Evolutionary conservation across 2,797 vertebrate species (phyloP).

Genomic region (Myotis vivesi): DNA sequence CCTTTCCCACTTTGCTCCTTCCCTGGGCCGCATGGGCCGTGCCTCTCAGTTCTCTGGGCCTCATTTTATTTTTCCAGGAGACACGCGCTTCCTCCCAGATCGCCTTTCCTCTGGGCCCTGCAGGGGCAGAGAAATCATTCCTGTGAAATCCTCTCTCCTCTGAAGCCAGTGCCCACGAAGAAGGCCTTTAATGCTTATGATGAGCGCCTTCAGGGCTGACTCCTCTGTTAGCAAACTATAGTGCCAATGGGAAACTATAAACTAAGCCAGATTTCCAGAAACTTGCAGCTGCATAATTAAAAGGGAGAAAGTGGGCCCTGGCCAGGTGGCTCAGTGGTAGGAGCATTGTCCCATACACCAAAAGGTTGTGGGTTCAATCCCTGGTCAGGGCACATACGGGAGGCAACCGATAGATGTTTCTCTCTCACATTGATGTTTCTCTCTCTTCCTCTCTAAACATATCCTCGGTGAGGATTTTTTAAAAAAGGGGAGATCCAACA

Average conservation of each 20-base stretch:
- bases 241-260: background rate
- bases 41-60: background rate
- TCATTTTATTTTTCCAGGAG: background rate
- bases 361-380: background rate
- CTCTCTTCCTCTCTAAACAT: too few relatives aligned
- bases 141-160: background rate
- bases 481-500: too few relatives aligned
- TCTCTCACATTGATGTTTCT: too few relatives aligned
- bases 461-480: too few relatives aligned
- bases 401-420: background rate
- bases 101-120: background rate
- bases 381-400: background rate
- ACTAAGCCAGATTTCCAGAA: background rate
- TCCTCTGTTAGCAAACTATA: fast-evolving
- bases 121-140: background rate
- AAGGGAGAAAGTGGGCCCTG: background rate
- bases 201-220: fast-evolving
- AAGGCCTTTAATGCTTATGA: fast-evolving
- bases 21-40: fast-evolving
- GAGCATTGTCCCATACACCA: background rate
- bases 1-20: background rate
- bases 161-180: fast-evolving
- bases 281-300: background rate
- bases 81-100: fast-evolving
- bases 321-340: background rate